These are phyloP conservation scores for Athene noctua DNA, from an alignment of 2,113 vertebrate species.

Conservation along the genomic window DNA sequence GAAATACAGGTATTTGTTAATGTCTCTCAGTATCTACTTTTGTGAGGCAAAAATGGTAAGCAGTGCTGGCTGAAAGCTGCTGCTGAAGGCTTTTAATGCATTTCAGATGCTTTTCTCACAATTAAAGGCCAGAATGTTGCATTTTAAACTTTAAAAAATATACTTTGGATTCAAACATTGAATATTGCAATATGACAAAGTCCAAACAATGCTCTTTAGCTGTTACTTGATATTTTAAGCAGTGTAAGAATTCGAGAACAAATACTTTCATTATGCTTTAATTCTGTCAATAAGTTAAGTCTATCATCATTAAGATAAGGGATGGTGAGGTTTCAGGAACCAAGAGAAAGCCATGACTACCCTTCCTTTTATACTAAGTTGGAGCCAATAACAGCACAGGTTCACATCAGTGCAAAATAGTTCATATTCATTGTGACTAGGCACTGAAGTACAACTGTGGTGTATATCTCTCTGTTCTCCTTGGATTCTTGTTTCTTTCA, in stretches of 20 bases:
- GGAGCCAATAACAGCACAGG: background rate
- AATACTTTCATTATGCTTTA: background rate
- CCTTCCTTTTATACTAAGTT: background rate
- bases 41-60: background rate
- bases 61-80: background rate
- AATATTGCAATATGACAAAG: background rate
- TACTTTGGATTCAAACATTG: background rate
- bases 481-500: background rate
- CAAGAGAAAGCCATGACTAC: background rate
- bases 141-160: background rate
- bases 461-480: background rate
- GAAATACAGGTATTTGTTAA: slow-evolving; percentile 87
- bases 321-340: background rate
- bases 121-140: background rate
- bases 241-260: background rate
- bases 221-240: background rate
- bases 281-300: background rate
- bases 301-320: background rate
- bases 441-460: background rate
- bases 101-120: background rate
- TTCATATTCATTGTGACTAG: background rate
- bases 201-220: background rate
- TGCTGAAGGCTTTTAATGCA: background rate
- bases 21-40: background rate
- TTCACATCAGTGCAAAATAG: background rate